A percentile compares a stretch with the other conserved stretches of the same genome.
These are phyloP conservation scores for Drosophila atroscutellata DNA, from an alignment of 2,888 invertebrate species.

Conservation along the genomic window DNA sequence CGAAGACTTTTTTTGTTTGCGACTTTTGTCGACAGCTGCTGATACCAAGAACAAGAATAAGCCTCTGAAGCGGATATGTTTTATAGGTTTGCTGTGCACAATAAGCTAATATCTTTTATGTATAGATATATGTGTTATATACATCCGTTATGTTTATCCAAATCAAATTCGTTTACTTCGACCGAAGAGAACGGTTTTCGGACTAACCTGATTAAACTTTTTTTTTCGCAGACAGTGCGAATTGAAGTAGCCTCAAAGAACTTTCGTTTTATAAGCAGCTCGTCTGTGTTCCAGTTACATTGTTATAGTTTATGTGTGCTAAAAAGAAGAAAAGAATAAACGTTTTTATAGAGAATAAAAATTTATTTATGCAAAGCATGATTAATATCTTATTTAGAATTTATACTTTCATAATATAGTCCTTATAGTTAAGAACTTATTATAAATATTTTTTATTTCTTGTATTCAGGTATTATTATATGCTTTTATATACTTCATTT, in stretches of 20 bases:
- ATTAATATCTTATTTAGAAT: neutral
- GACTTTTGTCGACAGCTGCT: constrained; percentile 1
- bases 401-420: neutral
- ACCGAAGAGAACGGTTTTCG: neutral
- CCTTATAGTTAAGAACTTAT: neutral
- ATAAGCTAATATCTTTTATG: neutral
- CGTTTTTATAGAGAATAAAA: neutral
- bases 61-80: neutral
- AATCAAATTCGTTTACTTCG: neutral
- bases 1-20: neutral
- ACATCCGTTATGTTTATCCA: constrained; percentile 1
- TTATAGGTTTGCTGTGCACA: constrained; percentile 1
- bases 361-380: neutral
- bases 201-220: constrained; percentile 53
- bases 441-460: neutral
- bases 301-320: constrained; percentile 36
- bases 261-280: constrained; percentile 19
- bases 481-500: too few species aligned
- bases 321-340: constrained; percentile 18
- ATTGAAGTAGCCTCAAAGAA: constrained; percentile 19
- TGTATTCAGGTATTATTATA: neutral
- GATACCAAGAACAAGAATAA: constrained; percentile 9
- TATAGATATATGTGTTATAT: neutral
- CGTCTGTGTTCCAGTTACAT: constrained; percentile 49
- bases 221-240: constrained; percentile 6